phyloP scores from a whole-genome alignment of 1,140 invertebrate species.

The Anastatus disparis region DNA sequence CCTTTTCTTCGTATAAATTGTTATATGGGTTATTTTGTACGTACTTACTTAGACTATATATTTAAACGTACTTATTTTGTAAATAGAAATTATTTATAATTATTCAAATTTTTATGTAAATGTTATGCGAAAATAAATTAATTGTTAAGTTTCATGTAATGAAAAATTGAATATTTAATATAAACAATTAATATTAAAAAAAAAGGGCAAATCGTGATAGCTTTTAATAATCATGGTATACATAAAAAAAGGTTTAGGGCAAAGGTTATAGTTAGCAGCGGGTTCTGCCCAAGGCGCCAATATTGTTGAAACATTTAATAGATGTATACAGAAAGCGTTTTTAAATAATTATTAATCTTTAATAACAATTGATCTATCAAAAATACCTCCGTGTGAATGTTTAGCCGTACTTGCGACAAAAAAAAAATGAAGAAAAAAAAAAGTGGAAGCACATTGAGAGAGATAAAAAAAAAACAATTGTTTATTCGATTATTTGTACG shows the following conservation, averaged over 20 bases:
- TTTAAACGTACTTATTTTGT: constrained; percentile 21
- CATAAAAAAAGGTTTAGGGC: constrained; percentile 31
- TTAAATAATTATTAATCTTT: constrained; percentile 50
- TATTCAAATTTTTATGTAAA: constrained; percentile 34
- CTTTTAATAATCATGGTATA: constrained; percentile 39
- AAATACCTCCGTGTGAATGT: constrained; percentile 40
- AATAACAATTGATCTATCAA: constrained; percentile 40
- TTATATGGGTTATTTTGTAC: too few relatives aligned
- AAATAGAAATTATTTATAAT: constrained; percentile 32
- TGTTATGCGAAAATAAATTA: constrained; percentile 17
- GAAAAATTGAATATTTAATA: constrained; percentile 19
- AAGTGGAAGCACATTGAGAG: constrained; percentile 39
- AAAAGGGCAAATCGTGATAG: constrained; percentile 28
- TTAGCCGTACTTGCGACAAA: constrained; percentile 48
- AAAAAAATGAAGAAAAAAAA: constrained; percentile 35
- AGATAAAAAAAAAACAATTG: constrained; percentile 24
- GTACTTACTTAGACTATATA: too few relatives aligned
- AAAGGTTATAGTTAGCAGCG: constrained; percentile 50
- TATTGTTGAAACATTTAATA: constrained; percentile 58
- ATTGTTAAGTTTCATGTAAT: constrained; percentile 42
- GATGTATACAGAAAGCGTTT: constrained; percentile 56
- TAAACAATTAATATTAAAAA: too few relatives aligned
- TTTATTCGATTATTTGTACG: constrained; percentile 43
- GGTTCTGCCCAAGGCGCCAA: constrained; percentile 54
- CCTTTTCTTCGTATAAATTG: background rate